Evolutionary conservation across 2,888 invertebrate species (phyloP), one percentile per base, ranked within the genome.

Genomic region (Chalcosyrphus nemorum): DNA sequence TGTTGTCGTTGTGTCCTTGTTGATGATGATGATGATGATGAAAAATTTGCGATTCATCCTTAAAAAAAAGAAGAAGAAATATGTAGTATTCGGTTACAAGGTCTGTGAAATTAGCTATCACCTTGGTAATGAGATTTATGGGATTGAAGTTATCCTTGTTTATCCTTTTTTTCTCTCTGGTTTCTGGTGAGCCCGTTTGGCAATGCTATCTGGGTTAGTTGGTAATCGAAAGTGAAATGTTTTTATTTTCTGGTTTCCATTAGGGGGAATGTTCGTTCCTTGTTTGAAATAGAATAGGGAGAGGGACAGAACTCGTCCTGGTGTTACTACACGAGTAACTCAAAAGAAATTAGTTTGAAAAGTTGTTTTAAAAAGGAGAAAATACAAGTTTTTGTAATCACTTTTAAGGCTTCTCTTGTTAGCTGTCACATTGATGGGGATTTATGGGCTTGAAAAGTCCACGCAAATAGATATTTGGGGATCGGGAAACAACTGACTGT

Each of bases 111-210:
- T 84, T 84, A 80, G 80, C 74, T 70, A 84, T 80, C 84, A 84
- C 84, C 74, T 70, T 70, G 57, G 68, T 80, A 84, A 84, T 84
- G 80, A 74, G 84, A 84, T 84, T 84, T 84, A 84, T 84, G 80
- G 77, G 21, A 57, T 41, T 13, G 72, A 54, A 47, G 71, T 71
- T 82, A 57, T 81, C 47, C 77, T 72, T 77, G 82, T 77, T 82
- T 68, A 61, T 74, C 35, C 24, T 68, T 45, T 54, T 27, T 57
- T 68, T n/a, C n/a, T n/a, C n/a, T 59, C 41, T 19, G 63, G 61
- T 52, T 52, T 63, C n/a, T 5, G 5, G 27, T 41, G n/a, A 15
- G 32, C 9, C 13, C 50, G 24, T 59, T 27, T 52, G 29, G 61
- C 41, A 47, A 43, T 66, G 43, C 52, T 45, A 81, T 63, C 15